Conservation (phyloP, 2,113 vertebrate species). For the Sminthopsis crassicaudata region DNA sequence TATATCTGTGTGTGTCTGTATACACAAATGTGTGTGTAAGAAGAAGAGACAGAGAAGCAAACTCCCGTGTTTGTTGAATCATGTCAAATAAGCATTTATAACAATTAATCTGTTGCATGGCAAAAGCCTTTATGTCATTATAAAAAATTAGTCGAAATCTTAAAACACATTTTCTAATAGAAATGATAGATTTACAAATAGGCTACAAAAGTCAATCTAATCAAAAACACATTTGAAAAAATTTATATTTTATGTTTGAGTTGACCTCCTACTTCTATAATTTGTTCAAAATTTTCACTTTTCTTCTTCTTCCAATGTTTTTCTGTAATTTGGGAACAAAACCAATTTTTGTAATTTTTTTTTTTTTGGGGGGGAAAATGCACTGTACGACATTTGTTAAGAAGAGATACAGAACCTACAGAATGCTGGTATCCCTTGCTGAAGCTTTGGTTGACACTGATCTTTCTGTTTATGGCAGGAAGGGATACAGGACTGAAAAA, state of each 20-base stretch:
- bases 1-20: accelerated
- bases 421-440: background rate
- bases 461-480: background rate
- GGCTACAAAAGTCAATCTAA: background rate
- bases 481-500: background rate
- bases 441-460: background rate
- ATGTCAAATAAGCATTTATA: no score
- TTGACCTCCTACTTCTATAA: background rate
- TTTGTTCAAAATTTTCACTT: background rate
- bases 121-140: no score
- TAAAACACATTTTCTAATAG: background rate
- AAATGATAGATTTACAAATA: background rate
- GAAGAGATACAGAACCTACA: background rate
- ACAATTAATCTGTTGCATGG: no score
- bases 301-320: background rate
- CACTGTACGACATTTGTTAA: background rate
- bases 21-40: no score
- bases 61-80: no score
- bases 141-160: no score
- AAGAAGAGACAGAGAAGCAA: background rate
- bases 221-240: background rate
- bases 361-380: background rate
- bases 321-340: background rate
- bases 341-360: background rate
- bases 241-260: background rate